Evolutionary conservation across 2,888 invertebrate genomes (phyloP), one percentile per base, ranked within the genome.

Genomic region (Masnerella sp.): DNA sequence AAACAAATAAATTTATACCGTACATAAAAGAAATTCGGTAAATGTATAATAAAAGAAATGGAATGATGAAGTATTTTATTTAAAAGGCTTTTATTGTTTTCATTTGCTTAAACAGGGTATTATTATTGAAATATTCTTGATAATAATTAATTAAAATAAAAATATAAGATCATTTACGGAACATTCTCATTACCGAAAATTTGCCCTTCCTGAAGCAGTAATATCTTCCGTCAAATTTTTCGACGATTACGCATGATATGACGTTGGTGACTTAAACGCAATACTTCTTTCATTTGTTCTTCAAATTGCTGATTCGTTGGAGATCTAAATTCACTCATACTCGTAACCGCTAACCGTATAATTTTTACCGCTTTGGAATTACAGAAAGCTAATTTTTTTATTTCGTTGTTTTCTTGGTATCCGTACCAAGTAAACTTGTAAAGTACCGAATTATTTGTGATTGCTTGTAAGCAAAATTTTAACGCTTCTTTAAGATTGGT

Each of bases 211-310:
- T 4, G 25, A 7, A 25, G 25, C 7, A 7, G 4, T 25, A 25
- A 7, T 25, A 4, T 25, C 7, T 25, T 25, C 7, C 25, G 25
- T 25, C 25, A 4, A 4, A 25, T 25, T 25, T 7, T 25, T 25
- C 25, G 4, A 7, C 25, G 25, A 25, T 25, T 25, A 4, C 25
- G 36, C 12, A 36, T 36, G 12, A 14, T 36, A 14, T 36, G 12
- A 36, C 36, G 36, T 36, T 36, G 36, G 12, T 36, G 36, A 36
- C 36, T 36, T 36, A 36, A 36, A 36, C 36, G 36, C 36, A 36
- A 14, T 12, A 36, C 36, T 36, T 36, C 36, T 36, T 36, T 36
- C 5, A 36, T 12, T 12, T 36, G 36, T 36, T 36, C 36, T 36
- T 36, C 36, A 12, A 36, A 36, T 36, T 11, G 12, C 36, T 36